These are phyloP conservation scores for Noctua janthe DNA, from an alignment of 2,888 invertebrate genomes.

Conservation along the genomic window DNA sequence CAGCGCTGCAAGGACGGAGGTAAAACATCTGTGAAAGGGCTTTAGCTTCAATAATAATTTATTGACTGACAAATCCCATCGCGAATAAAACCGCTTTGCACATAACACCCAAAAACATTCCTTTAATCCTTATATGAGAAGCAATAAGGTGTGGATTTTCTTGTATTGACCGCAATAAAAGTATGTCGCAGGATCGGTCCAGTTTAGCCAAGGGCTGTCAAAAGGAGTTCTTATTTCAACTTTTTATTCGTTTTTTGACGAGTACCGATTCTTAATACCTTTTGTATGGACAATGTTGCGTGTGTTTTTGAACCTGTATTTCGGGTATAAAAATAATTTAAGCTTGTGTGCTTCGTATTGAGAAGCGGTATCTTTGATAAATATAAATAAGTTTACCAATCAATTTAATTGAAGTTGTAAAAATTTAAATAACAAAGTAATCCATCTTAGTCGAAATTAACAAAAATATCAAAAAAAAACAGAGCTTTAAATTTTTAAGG, in stretches of 20 bases:
- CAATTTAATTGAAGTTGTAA: background rate
- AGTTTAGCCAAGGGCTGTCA: slow-evolving; percentile 68
- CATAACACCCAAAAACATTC: slow-evolving; percentile 1
- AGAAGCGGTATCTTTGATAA: background rate
- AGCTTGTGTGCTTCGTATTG: background rate
- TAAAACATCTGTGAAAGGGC: background rate
- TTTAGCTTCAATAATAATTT: slow-evolving; percentile 68
- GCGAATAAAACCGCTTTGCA: slow-evolving; percentile 49
- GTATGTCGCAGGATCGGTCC: slow-evolving; percentile 52
- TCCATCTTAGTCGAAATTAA: background rate
- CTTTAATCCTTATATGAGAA: slow-evolving; percentile 16
- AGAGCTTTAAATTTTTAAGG: background rate
- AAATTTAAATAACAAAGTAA: background rate
- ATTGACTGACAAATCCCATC: slow-evolving; percentile 84
- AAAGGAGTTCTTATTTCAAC: slow-evolving; percentile 42
- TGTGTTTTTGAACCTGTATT: slow-evolving; percentile 27
- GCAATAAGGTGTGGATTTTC: slow-evolving; percentile 50
- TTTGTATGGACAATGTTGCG: slow-evolving; percentile 32
- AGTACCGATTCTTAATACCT: slow-evolving; percentile 39
- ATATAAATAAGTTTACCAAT: background rate
- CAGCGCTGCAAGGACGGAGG: background rate
- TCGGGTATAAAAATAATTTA: slow-evolving; percentile 19
- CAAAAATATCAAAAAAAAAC: background rate
- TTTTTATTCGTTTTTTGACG: slow-evolving; percentile 15
- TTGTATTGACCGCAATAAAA: slow-evolving; percentile 16